Evolutionary conservation across 2,888 invertebrate species (phyloP).

Genomic region (Caenorhabditis sp.): DNA sequence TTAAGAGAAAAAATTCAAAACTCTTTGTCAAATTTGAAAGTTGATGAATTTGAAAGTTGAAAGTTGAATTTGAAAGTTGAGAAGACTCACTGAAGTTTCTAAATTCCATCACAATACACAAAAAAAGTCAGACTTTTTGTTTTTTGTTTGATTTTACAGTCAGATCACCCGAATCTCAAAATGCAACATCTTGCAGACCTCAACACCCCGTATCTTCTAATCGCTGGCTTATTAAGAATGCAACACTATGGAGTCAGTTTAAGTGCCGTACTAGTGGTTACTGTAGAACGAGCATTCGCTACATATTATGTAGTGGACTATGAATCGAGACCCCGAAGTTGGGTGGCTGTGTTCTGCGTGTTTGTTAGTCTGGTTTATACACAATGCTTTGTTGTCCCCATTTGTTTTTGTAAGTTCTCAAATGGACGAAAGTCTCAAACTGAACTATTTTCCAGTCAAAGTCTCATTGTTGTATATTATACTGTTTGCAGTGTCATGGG

Average conservation of each 20-base stretch:
- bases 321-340: constrained; percentile 32
- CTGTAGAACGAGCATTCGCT: constrained; percentile 55
- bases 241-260: constrained; percentile 53
- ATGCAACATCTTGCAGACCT: constrained; percentile 39
- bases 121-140: too few relatives aligned
- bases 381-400: constrained; percentile 39
- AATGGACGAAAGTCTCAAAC: neutral
- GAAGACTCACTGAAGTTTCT: too few relatives aligned
- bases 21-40: too few relatives aligned
- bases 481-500: constrained; percentile 19
- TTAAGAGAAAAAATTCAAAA: too few relatives aligned
- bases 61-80: too few relatives aligned
- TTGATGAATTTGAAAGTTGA: too few relatives aligned
- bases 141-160: neutral
- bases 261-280: constrained; percentile 39
- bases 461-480: constrained; percentile 42
- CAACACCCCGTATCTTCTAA: constrained; percentile 34
- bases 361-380: constrained; percentile 36
- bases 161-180: neutral
- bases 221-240: constrained; percentile 48
- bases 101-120: too few relatives aligned
- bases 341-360: constrained; percentile 30
- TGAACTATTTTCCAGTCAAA: constrained; percentile 36
- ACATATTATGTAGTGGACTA: constrained; percentile 50
- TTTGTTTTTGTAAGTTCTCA: constrained; percentile 46